Evolutionary conservation across 2,888 invertebrate genomes (phyloP), one percentile per base, ranked within the genome.

Genomic region (Oscheius sp.): DNA sequence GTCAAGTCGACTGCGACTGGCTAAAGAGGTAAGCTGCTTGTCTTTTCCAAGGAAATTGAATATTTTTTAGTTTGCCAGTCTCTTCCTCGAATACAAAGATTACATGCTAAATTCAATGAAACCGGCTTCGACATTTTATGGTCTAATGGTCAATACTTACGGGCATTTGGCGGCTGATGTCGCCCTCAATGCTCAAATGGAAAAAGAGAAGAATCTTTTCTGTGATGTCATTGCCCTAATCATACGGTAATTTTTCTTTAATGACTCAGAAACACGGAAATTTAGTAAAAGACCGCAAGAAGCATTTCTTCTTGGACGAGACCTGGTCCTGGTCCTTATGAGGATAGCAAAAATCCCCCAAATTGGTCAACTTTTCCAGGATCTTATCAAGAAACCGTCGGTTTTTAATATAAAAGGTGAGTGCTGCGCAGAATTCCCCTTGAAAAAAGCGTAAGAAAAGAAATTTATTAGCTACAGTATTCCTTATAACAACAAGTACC

Each of bases 101-200:
- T 80, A 76, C 73, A 55, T 80, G 72, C 21, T 72, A 43, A 23
- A 41, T 25, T n/a, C 63, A 0, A 68, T 78, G 56, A 80, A 80
- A 61, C 55, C 46, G 5, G 73, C 72, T 46, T 49, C 63, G 16
- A 21, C 61, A 13, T 59, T 75, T 21, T 49, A 66, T 35, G 64
- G 76, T 1, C 53, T 76, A 16, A 35, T 74, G 21, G 49, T 81
- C 25, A 56, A 66, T 52, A 72, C 71, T 23, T 77, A 75, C 55
- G 59, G 74, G 13, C 76, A 81, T 9, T 61, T 76, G 23, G 69
- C 81, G 21, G 63, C 69, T 35, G 80, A 81, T 45, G 55, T 73
- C 1, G 55, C 56, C 7, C 29, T 16, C 16, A 43, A 29, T 16
- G n/a, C 23, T 1, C 45, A 46, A n/a, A 1, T 66, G 29, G 66